A percentile compares a stretch with the other conserved stretches of the same genome.
phyloP scores from a whole-genome alignment of 2,113 vertebrate genomes.

The Vidua macroura region DNA sequence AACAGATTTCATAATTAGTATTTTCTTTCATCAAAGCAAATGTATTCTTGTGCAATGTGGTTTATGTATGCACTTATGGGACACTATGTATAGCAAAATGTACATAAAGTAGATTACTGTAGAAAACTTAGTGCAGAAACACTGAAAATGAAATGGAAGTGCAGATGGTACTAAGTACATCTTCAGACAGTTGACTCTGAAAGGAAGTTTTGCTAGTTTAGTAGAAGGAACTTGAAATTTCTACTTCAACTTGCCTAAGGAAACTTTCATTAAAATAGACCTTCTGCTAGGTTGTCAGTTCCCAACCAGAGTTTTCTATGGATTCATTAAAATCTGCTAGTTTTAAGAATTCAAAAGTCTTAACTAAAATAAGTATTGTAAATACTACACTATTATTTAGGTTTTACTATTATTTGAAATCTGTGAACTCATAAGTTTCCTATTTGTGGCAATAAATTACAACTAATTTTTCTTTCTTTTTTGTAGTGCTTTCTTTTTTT shows the following conservation, averaged over 20 bases:
- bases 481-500: background rate
- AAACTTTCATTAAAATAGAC: background rate
- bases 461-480: background rate
- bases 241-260: background rate
- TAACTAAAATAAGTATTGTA: background rate
- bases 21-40: background rate
- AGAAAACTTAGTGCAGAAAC: background rate
- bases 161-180: background rate
- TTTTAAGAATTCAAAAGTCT: background rate
- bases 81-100: background rate
- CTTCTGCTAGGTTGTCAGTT: background rate
- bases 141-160: background rate
- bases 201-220: background rate
- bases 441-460: background rate
- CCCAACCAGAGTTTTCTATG: background rate
- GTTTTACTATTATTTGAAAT: background rate
- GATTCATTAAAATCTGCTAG: background rate
- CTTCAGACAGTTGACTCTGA: background rate
- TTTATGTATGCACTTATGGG: background rate
- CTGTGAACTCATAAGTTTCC: background rate
- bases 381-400: background rate
- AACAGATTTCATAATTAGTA: background rate
- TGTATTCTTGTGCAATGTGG: background rate
- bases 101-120: background rate
- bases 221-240: background rate